phyloP scores from a whole-genome alignment of 2,113 vertebrate genomes.

The Drymodes brunneopygia region DNA sequence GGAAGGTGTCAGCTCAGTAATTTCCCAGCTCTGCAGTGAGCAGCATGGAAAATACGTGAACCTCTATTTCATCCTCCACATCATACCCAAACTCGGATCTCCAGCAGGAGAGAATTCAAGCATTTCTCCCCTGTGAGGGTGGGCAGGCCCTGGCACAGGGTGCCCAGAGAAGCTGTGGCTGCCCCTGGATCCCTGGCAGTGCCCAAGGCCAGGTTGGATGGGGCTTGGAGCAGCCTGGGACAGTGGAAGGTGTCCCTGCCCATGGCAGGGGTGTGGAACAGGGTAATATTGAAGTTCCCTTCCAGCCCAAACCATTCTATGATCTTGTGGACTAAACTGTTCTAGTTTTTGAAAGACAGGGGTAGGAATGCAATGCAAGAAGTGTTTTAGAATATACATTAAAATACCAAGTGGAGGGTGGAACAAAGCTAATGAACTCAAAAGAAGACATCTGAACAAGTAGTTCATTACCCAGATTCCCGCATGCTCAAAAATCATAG shows the following conservation, averaged over 20 bases:
- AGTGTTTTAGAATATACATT: neutral
- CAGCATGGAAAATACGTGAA: neutral
- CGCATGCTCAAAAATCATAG: neutral
- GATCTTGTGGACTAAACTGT: neutral
- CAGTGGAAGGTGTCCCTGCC: neutral
- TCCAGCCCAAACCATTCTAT: neutral
- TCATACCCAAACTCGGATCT: neutral
- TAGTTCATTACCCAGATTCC: neutral
- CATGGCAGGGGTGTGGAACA: neutral
- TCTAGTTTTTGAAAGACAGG: neutral
- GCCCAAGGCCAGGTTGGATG: accelerated
- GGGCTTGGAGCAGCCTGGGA: neutral
- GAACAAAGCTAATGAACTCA: constrained; percentile 25
- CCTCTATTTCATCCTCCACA: constrained; percentile 22
- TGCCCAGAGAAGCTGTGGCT: neutral
- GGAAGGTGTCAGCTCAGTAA: constrained; percentile 47
- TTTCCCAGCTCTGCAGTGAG: constrained; percentile 33
- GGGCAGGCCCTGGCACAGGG: neutral
- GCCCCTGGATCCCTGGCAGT: neutral
- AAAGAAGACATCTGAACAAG: neutral
- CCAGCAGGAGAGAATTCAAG: neutral
- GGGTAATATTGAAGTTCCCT: neutral
- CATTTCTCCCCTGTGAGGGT: neutral
- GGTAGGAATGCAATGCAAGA: neutral
- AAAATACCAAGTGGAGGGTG: neutral